Base-by-base conservation (phyloP, 2,888 invertebrate species). In the Drosophila leonis region DNA sequence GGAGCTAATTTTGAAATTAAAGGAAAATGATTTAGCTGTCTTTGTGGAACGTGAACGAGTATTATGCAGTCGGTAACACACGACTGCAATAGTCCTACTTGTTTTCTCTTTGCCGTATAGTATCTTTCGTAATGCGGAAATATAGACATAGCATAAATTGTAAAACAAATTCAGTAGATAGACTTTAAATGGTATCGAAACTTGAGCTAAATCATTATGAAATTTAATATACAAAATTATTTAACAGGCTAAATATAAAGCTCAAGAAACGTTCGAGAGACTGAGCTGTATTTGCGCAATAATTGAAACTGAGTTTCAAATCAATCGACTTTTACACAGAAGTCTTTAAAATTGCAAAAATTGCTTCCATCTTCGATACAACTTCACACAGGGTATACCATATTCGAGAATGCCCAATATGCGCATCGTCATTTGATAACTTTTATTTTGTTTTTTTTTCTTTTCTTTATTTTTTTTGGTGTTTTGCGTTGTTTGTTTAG, bases 401-500 rank as follows among this genome's bases (percentile, higher is more conserved):
- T 2, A 15, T 5, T 18, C 39, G 20, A 20, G 1, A 15, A 24
- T 3, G 3, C 9, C 29, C 24, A 20, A 42, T 6, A 20, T 18
- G 8, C n/a, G 18, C 13, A 5, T 1, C 1, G 18, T 18, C 24
- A n/a, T 15, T 46, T 27, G 18, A 15, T 65, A 44, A 37, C 35
- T 37, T 31, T 13, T 33, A 54, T 54, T 39, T n/a, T 35, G 10
- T 4, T 27, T n/a, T 29, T 15, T 12, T 8, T 49, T 49, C 1
- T 18, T 35, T 9, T 24, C 24, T n/a, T n/a, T n/a, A n/a, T n/a
- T 24, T 24, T 39, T 39, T n/a, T n/a, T 35, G 39, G n/a, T n/a
- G 15, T 12, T 60, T 49, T n/a, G 27, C 24, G 37, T 42, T 72
- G n/a, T 8, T 57, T 29, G 24, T 12, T 59, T 54, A 18, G 27